Conservation (phyloP, 2,113 vertebrate species). For the Hypanus sabinus region DNA sequence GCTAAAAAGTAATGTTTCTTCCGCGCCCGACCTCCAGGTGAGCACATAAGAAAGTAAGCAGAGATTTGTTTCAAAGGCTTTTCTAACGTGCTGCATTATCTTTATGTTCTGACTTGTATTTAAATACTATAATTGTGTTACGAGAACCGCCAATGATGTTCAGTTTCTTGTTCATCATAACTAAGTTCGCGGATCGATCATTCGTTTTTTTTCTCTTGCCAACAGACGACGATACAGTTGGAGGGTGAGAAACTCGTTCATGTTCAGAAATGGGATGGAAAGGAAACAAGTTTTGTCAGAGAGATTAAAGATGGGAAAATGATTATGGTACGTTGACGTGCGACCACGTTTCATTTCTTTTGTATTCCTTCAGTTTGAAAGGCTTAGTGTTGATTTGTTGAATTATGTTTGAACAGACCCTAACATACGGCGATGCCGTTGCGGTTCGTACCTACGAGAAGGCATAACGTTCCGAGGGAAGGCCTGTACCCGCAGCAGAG, state of each 20-base stretch:
- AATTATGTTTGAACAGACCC: constrained; percentile 62
- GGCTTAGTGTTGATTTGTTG: not conserved
- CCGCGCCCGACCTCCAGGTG: not conserved
- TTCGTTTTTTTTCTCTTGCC: constrained; percentile 43
- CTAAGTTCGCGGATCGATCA: not conserved
- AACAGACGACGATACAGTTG: constrained; percentile 75
- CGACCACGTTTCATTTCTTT: no score
- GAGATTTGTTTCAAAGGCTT: not conserved
- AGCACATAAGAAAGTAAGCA: not conserved
- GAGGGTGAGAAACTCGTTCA: constrained; percentile 82
- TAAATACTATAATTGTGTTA: not conserved
- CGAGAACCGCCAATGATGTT: not conserved
- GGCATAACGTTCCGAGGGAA: constrained; percentile 55
- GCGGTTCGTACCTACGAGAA: constrained; percentile 87
- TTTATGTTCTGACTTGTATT: not conserved
- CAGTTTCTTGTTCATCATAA: not conserved
- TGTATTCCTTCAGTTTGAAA: not conserved
- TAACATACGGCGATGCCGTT: constrained; percentile 75
- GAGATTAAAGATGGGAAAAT: constrained; percentile 85
- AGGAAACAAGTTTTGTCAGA: constrained; percentile 79
- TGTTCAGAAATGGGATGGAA: constrained; percentile 89
- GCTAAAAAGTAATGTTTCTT: not conserved
- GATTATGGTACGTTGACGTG: constrained; percentile 70
- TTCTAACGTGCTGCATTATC: not conserved
- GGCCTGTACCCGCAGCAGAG: constrained; percentile 33